Evolutionary conservation across 2,113 vertebrate species (phyloP), one percentile per base, ranked within the genome.

Genomic region (Harpagus bidentatus): DNA sequence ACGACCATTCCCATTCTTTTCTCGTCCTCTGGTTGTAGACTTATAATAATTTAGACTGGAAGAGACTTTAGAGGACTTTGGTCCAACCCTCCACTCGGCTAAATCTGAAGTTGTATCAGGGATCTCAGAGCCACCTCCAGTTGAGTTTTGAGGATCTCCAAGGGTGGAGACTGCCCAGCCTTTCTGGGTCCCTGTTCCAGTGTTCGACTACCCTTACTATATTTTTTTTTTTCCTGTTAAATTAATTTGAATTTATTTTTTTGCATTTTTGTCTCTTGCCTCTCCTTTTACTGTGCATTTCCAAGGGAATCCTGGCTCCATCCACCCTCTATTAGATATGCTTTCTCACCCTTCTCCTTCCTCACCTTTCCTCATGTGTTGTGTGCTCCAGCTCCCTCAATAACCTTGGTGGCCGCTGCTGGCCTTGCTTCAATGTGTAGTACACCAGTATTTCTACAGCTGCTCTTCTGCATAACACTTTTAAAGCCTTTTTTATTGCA

Each of bases 141-240:
- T 22, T 42, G 6, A 32, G 32, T 71, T 74, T 59, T 78, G 45
- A 38, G 65, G 36, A 18, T 50, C 7, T 52, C 32, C 62, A 13
- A 6, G 43, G 56, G 1, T 50, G 56, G 56, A 47, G 52, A 4
- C 42, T 73, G 10, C 48, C 15, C 38, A 20, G 22, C 42, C 43
- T 59, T 42, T 38, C 50, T 9, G 7, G 5, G 32, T 70, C 28
- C 25, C 14, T 32, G 26, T 48, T 52, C 26, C 13, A 38, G 42
- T 20, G 19, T 36, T 8, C 40, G 11, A 26, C 11, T 18, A 4
- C 47, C 9, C 11, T 62, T 11, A 18, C 9, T 34, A 12, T 6
- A 9, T 32, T 12, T 18, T 40, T 16, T n/a, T 9, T 6, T 2
- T 6, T 26, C 25, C 11, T 2, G 0, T 55, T 48, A 23, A 8